Percentiles rank a stretch among this genome's conserved stretches.
phyloP scores from a whole-genome alignment of 2,888 invertebrate genomes.

The Metalampra italica region DNA sequence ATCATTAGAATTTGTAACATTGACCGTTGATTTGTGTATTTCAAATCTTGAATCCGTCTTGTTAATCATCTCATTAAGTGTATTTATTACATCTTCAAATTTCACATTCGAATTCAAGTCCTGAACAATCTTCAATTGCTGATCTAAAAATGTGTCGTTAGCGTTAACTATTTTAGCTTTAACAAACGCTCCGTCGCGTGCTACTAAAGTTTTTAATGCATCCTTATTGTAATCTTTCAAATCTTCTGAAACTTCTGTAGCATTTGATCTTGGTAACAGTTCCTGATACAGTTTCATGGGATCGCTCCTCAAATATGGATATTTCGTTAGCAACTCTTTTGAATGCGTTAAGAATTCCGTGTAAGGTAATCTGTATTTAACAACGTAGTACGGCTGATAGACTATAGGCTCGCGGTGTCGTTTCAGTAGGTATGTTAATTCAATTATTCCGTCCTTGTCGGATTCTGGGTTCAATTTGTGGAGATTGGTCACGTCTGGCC shows the following conservation, averaged over 20 bases:
- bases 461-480: constrained; percentile 31
- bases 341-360: constrained; percentile 32
- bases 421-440: constrained; percentile 52
- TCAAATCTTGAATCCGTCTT: not conserved
- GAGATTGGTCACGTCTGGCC: constrained; percentile 29
- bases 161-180: constrained; percentile 40
- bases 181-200: constrained; percentile 39
- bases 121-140: constrained; percentile 27
- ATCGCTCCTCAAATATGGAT: constrained; percentile 31
- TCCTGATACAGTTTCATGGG: constrained; percentile 37
- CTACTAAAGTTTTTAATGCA: constrained; percentile 36
- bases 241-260: constrained; percentile 38
- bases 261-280: constrained; percentile 33
- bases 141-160: constrained; percentile 19
- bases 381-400: constrained; percentile 46
- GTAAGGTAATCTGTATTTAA: constrained; percentile 54
- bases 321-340: constrained; percentile 25
- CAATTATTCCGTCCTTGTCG: constrained; percentile 35
- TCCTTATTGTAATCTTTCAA: constrained; percentile 33
- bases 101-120: constrained; percentile 30
- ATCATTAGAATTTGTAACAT: not conserved
- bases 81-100: constrained; percentile 18
- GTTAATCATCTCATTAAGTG: not conserved
- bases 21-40: not conserved
- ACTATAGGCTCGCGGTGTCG: constrained; percentile 31